phyloP scores from a whole-genome alignment of 2,888 invertebrate genomes.

The Parelbella ahira region DNA sequence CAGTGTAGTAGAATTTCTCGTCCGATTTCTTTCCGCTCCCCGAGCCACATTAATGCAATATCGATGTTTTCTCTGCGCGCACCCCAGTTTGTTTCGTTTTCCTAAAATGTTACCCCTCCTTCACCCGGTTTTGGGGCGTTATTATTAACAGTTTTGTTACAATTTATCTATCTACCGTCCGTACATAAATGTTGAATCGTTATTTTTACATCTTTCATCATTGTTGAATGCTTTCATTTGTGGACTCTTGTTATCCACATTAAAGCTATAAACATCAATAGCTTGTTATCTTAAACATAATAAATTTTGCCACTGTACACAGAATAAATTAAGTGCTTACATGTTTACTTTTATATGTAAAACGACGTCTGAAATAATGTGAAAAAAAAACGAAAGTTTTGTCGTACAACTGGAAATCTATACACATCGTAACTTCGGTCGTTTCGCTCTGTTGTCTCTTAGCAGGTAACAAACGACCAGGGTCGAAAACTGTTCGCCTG shows the following conservation, averaged over 20 bases:
- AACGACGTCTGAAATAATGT: no score
- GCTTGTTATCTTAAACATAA: no score
- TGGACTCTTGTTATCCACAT: no score
- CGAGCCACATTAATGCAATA: constrained; percentile 50
- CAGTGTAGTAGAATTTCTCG: constrained; percentile 16
- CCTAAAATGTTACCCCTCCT: constrained; percentile 47
- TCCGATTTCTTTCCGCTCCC: constrained; percentile 22
- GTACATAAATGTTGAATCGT: no score
- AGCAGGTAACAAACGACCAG: constrained; percentile 65
- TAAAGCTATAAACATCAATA: no score
- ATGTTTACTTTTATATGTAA: no score
- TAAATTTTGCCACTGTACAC: no score
- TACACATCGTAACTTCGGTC: constrained; percentile 38
- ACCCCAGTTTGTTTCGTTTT: constrained; percentile 66
- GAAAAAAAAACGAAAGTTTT: constrained; percentile 14
- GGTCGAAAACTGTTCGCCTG: constrained; percentile 59
- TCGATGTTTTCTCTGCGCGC: constrained; percentile 64
- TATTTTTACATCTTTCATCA: no score
- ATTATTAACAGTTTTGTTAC: constrained; percentile 15
- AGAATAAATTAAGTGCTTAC: no score
- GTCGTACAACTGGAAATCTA: no score
- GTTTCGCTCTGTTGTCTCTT: constrained; percentile 40
- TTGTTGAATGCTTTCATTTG: no score
- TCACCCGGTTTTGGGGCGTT: constrained; percentile 8
- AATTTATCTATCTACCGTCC: neutral